Evolutionary conservation across 2,113 vertebrate species (phyloP).

Genomic region (Murina feae): DNA sequence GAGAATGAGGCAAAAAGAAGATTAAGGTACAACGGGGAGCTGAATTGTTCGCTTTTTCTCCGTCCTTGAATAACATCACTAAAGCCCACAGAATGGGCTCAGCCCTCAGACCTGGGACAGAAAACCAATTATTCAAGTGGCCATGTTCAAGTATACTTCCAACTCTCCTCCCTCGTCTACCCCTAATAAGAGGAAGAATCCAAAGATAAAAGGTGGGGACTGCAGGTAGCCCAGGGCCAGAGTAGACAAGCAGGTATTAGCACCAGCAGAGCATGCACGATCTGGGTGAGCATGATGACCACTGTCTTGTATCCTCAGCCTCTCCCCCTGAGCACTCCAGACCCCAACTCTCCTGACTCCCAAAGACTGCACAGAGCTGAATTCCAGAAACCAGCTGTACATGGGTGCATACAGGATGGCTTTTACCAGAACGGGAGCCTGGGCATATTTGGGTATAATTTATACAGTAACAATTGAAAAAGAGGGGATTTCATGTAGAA

Average conservation of each 20-base stretch:
- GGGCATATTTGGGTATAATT: not conserved
- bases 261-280: not conserved
- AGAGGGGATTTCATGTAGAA: not conserved
- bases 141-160: not conserved
- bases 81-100: no score
- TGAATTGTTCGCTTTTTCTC: no score
- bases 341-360: not conserved
- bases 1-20: no score
- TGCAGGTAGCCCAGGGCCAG: not conserved
- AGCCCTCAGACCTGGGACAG: no score
- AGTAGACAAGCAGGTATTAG: not conserved
- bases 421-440: not conserved
- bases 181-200: not conserved
- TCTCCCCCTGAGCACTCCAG: not conserved
- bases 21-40: no score
- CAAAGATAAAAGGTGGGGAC: not conserved
- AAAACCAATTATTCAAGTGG: no score
- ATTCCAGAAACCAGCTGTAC: not conserved
- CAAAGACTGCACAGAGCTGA: not conserved
- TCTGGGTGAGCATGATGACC: not conserved
- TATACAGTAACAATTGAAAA: not conserved
- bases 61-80: no score
- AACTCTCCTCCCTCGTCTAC: not conserved
- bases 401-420: not conserved
- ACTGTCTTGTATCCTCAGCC: not conserved